Base-by-base conservation (phyloP, 2,888 invertebrate genomes). In the Germaria angustata region DNA sequence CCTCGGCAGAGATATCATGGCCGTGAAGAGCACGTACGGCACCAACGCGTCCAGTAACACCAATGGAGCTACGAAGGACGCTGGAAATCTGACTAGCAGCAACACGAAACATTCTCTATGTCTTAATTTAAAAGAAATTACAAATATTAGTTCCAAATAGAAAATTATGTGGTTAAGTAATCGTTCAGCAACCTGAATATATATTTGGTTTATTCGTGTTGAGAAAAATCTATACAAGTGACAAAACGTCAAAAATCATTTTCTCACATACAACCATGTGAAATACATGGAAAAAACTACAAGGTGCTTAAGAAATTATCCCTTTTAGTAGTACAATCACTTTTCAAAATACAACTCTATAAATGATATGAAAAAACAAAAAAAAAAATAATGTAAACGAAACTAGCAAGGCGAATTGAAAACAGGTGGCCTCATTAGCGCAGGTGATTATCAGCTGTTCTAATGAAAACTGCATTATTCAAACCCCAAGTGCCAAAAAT, bases 1-100 rank as follows among this genome's bases (percentile, higher is more conserved):
- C 95, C 88, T 96, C 97, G 84, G 96, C 96, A 44, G 95, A 94
- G 91, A 97, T 96, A 24, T 93, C 92, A 49, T 92, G 90, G 11
- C 91, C 92, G 86, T 93, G 93, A 15, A 91, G 84, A 24, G 87
- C 86, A 72, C 90, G 89, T 15, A 90, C 91, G 36, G 88, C 87
- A 15, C 87, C 88, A 20, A 87, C 84, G 55, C 91, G 90, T n/a
- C 87, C 83, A 66, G 88, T 85, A 24, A 87, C 85, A 15, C 88
- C 88, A 84, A 90, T 78, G 68, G 88, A 87, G 82, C 89, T 87
- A 36, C 90, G 89, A 24, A 92, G 83, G 73, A 91, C 87, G 77
- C 89, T 89, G 73, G 91, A 89, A 79, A 92, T 86, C 86, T 92
- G 92, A 81, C 91, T 87, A 81, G 91, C 91, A 84, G 92, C 91